Evolutionary conservation across 2,797 vertebrate species (phyloP).

Genomic region (Erpetoichthys calabaricus): DNA sequence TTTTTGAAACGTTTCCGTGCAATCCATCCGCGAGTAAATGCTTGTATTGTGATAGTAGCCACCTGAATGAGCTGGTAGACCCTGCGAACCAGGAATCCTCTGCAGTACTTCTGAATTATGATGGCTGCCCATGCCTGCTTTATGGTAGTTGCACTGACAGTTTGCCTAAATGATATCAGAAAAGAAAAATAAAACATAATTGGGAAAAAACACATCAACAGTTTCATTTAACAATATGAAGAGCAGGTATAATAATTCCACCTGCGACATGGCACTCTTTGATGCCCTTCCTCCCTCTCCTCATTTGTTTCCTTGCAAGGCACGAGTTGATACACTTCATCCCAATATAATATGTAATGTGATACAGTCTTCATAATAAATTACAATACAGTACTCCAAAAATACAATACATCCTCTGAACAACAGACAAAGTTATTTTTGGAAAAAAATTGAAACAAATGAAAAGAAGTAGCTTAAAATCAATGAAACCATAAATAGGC

Average conservation of each 20-base stretch:
- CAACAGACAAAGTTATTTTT: too few species aligned
- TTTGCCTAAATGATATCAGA: conserved; percentile 46
- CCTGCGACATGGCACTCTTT: background rate
- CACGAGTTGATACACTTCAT: too few species aligned
- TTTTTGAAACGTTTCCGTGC: conserved; percentile 71
- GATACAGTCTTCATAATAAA: too few species aligned
- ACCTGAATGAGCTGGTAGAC: conserved; percentile 62
- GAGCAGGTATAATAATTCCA: background rate
- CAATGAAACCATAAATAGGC: too few species aligned
- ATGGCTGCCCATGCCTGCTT: conserved; percentile 79
- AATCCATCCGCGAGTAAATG: conserved; percentile 70
- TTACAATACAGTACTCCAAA: too few species aligned
- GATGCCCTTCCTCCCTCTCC: too few species aligned
- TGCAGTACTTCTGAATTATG: conserved; percentile 74
- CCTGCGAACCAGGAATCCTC: conserved; percentile 64
- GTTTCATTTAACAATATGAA: background rate
- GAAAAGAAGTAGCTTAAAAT: too few species aligned
- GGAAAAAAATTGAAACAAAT: too few species aligned
- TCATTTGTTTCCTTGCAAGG: too few species aligned
- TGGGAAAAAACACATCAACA: background rate
- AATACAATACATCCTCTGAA: too few species aligned
- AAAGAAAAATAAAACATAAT: conserved; percentile 12
- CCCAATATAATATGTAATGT: too few species aligned
- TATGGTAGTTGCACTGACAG: conserved; percentile 59
- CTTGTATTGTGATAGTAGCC: conserved; percentile 78